A percentile compares a stretch with the other conserved stretches of the same genome.
phyloP scores from a whole-genome alignment of 2,113 vertebrate species.

The Cyanocitta stelleri region DNA sequence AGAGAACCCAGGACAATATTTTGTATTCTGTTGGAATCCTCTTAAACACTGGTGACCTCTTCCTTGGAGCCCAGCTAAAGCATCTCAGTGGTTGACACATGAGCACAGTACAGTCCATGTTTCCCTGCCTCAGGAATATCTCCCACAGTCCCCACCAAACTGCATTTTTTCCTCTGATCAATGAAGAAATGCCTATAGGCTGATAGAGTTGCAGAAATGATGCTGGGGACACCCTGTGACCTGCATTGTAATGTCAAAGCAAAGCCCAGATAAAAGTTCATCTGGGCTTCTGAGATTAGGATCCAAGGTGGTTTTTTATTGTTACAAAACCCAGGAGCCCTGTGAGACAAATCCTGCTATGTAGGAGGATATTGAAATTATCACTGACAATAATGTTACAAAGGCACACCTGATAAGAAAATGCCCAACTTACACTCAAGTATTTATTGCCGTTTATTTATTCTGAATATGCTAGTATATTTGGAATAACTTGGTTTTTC shows the following conservation, averaged over 20 bases:
- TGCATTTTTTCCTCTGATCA: neutral
- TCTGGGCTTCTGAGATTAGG: neutral
- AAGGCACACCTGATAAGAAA: neutral
- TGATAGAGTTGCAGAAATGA: neutral
- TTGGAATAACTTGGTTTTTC: neutral
- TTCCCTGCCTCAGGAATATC: neutral
- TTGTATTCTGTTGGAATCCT: neutral
- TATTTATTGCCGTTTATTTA: neutral
- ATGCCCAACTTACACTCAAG: neutral
- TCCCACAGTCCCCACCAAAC: neutral
- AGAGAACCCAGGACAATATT: neutral
- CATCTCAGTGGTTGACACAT: neutral
- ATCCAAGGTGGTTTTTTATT: neutral
- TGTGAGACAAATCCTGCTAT: neutral
- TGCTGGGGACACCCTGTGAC: neutral
- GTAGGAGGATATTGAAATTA: rapidly evolving
- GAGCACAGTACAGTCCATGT: neutral
- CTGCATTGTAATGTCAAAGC: neutral
- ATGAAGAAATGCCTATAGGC: neutral
- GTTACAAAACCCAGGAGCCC: neutral
- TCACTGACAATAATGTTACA: neutral
- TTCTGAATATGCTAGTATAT: neutral
- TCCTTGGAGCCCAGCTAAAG: neutral
- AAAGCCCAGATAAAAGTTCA: neutral
- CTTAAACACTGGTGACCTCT: neutral